phyloP scores from a whole-genome alignment of 2,888 invertebrate genomes.

The Drosophila mulleri region DNA sequence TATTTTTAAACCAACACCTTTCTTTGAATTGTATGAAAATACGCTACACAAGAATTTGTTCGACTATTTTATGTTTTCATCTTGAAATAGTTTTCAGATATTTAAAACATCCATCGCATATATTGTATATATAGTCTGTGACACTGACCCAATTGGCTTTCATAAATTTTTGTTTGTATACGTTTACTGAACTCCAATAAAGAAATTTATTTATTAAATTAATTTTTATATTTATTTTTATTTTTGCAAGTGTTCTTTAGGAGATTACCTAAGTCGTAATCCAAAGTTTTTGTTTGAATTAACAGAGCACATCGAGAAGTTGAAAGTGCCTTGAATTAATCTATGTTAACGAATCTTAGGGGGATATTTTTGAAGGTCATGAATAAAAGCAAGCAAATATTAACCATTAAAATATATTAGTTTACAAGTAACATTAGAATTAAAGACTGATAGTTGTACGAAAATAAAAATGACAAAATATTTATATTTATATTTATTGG shows the following conservation, averaged over 20 bases:
- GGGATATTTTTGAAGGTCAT: neutral
- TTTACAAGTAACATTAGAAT: too few relatives aligned
- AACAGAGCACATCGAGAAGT: neutral
- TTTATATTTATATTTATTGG: too few relatives aligned
- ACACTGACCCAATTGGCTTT: slow-evolving; percentile 68
- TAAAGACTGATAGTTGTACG: too few relatives aligned
- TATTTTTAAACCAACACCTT: slow-evolving; percentile 28
- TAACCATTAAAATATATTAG: too few relatives aligned
- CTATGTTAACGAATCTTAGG: slow-evolving; percentile 34
- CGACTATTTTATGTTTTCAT: neutral
- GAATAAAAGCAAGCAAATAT: too few relatives aligned
- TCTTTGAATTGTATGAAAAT: neutral
- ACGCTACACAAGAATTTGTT: neutral
- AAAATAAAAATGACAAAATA: too few relatives aligned
- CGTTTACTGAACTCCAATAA: too few relatives aligned
- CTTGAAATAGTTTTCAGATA: slow-evolving; percentile 28
- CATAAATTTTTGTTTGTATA: slow-evolving; percentile 33
- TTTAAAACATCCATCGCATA: too few relatives aligned
- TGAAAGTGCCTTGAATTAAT: slow-evolving; percentile 29
- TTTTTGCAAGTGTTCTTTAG: neutral
- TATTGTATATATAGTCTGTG: too few relatives aligned
- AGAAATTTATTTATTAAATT: slow-evolving; percentile 28
- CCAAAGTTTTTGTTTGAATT: neutral
- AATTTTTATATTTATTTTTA: too few relatives aligned
- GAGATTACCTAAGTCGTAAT: slow-evolving; percentile 2